phyloP scores from a whole-genome alignment of 2,888 invertebrate genomes.

The Elegia similella region DNA sequence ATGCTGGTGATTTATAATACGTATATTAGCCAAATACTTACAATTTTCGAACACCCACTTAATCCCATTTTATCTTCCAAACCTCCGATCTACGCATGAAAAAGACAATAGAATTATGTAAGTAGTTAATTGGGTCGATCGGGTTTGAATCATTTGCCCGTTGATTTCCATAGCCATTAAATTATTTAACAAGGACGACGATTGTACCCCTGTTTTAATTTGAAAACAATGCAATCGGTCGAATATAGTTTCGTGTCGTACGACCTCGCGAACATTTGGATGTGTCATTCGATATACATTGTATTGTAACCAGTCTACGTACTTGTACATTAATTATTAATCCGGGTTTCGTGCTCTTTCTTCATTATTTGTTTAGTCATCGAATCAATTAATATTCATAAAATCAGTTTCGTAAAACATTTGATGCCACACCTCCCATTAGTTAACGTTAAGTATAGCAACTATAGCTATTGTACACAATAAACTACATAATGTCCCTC shows the following conservation, averaged over 20 bases:
- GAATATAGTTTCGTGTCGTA: slow-evolving; percentile 36
- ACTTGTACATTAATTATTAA: slow-evolving; percentile 34
- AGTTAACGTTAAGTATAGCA: no score
- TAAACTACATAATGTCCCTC: no score
- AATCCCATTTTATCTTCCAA: neutral
- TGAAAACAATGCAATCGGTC: slow-evolving; percentile 51
- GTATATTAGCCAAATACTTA: no score
- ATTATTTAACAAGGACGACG: slow-evolving; percentile 29
- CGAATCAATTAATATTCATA: slow-evolving; percentile 21
- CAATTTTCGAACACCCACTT: neutral
- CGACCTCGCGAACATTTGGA: slow-evolving; percentile 42
- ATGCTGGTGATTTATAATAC: no score
- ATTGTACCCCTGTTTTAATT: slow-evolving; percentile 34
- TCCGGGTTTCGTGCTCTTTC: slow-evolving; percentile 53
- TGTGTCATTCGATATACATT: slow-evolving; percentile 49
- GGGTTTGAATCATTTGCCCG: slow-evolving; percentile 34
- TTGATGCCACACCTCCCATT: no score
- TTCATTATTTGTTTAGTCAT: slow-evolving; percentile 49
- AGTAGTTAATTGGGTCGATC: slow-evolving; percentile 39
- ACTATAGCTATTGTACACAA: no score
- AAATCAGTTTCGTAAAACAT: neutral
- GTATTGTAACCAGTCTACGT: slow-evolving; percentile 42
- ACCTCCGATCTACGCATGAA: neutral
- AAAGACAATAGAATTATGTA: slow-evolving; percentile 33
- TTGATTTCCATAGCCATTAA: slow-evolving; percentile 29